Evolutionary conservation across 2,797 vertebrate genomes (phyloP), one percentile per base, ranked within the genome.

Genomic region (Spheniscus humboldti): DNA sequence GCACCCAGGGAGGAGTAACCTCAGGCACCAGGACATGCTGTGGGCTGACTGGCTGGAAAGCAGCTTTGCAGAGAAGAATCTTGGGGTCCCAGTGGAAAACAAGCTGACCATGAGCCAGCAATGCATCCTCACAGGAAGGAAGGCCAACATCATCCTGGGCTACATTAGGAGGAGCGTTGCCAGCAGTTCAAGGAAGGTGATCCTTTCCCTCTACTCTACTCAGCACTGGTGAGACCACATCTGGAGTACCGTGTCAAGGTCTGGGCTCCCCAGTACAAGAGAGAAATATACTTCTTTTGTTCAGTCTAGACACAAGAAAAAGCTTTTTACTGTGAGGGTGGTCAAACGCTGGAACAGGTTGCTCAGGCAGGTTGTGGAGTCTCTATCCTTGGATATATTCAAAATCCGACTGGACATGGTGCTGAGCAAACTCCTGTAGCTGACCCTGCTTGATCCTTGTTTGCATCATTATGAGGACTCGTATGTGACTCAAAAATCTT

Each of bases 341-440:
- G 57, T 48, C 71, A 55, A 57, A 75, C 56, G 12, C 31, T 55
- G 60, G 50, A 60, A 37, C 14, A 5, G 20, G 60, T 14, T 47
- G 39, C 47, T 79, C 47, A 43, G 63, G 43, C 37, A 86, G 30
- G 47, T 6, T 60, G 18, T 56, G 50, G 33, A 47, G 52, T 64
- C 47, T 56, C 56, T 45, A 35, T 64, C 31, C 82, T 48, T 55
- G 68, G 41, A 31, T 24, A 18, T 6, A 2, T 19, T 60, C 22
- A 83, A 64, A 80, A n/a, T n/a, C 43, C 0, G 1, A 2, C 67
- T 39, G 47, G 43, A 48, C 4, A 0, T 2, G 12, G 37, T 67
- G 39, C 75, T 69, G 62, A 86, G 73, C 50, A 71, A 37, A 31
- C 33, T 25, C 18, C 68, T 71, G 16, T 6, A 27, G 43, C 73